Conservation (phyloP, 2,888 invertebrate species). For the Tetragonula carbonaria region DNA sequence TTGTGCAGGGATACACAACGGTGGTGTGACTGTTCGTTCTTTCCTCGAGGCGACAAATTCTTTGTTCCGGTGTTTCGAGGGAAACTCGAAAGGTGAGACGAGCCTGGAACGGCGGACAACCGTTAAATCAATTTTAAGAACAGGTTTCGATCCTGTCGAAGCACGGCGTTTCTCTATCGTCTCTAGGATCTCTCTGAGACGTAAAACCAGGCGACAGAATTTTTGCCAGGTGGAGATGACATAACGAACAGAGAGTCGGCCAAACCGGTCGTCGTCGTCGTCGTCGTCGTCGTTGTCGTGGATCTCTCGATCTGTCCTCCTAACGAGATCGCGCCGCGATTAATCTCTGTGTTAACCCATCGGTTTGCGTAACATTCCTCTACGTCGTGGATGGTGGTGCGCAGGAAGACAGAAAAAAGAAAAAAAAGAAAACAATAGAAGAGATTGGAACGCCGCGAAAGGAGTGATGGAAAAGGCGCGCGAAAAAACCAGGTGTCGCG, state of each 20-base stretch:
- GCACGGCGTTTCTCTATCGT: conserved; percentile 37
- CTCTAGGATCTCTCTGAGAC: conserved; percentile 23
- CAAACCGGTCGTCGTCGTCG: conserved; percentile 13
- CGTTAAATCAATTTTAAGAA: conserved; percentile 60
- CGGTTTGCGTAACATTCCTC: neutral
- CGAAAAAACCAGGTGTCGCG: conserved; percentile 76
- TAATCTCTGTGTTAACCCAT: neutral
- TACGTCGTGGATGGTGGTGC: neutral
- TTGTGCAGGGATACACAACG: neutral
- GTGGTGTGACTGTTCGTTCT: neutral
- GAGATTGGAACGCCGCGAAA: neutral
- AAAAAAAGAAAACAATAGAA: no score
- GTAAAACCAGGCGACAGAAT: conserved; percentile 45
- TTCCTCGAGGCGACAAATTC: conserved; percentile 9
- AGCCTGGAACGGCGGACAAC: conserved; percentile 30
- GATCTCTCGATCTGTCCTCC: conserved; percentile 8
- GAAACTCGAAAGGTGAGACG: conserved; percentile 14
- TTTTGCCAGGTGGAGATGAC: conserved; percentile 37
- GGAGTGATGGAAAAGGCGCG: conserved; percentile 54
- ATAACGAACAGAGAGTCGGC: conserved; percentile 30
- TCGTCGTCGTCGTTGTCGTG: conserved; percentile 7
- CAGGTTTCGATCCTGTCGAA: conserved; percentile 46
- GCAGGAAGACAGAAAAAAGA: neutral
- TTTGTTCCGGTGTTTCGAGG: conserved; percentile 43
- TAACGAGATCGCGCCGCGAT: conserved; percentile 19